These are phyloP conservation scores for Rafetus swinhoei DNA, from an alignment of 2,113 vertebrate genomes.

Conservation along the genomic window DNA sequence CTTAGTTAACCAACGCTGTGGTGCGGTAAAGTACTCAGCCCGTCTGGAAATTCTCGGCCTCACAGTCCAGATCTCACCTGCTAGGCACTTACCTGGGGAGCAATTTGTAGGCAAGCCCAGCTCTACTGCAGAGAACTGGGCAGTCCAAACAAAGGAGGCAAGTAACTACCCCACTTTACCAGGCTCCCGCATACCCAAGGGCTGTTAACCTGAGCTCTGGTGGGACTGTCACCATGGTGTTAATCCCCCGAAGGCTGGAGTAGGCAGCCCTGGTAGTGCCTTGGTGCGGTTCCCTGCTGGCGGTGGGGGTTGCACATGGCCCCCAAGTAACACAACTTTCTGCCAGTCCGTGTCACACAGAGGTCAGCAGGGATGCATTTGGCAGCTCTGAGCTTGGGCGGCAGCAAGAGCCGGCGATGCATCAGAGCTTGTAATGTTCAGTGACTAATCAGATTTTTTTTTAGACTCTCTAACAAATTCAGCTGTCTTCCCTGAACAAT, in stretches of 20 bases:
- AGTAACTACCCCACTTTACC: neutral
- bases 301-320: neutral
- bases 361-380: neutral
- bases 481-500: slow-evolving; percentile 67
- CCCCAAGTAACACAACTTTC: neutral
- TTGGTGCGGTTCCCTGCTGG: neutral
- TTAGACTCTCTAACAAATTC: slow-evolving; percentile 63
- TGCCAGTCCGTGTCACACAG: accelerated
- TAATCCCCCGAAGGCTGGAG: neutral
- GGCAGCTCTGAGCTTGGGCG: neutral
- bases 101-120: neutral
- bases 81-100: neutral
- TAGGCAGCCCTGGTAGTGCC: neutral
- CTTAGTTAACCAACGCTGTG: neutral
- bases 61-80: neutral
- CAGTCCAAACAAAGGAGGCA: neutral
- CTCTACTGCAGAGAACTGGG: neutral
- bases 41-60: too few species aligned
- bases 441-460: slow-evolving; percentile 72
- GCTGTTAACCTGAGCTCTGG: neutral
- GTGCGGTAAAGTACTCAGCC: neutral
- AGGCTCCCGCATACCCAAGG: neutral
- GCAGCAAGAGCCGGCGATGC: slow-evolving; percentile 45
- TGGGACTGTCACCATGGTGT: neutral
- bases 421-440: slow-evolving; percentile 52